A percentile compares a stretch with the other conserved stretches of the same genome.
Evolutionary conservation across 2,888 invertebrate species (phyloP).

Genomic region (Iselma pallidipennis): DNA sequence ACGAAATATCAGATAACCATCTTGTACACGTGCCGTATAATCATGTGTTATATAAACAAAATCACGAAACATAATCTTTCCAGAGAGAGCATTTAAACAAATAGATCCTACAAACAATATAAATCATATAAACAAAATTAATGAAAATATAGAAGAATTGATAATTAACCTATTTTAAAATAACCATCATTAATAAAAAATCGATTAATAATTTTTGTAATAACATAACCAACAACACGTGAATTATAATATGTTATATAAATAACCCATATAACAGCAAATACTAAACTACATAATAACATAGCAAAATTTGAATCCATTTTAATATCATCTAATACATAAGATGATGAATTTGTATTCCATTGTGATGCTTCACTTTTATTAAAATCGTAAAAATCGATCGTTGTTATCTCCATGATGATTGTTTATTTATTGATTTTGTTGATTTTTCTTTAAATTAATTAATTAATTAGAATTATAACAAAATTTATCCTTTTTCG

Average conservation of each 20-base stretch:
- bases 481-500: too few species aligned
- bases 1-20: slow-evolving; percentile 95
- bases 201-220: slow-evolving; percentile 86
- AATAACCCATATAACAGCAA: slow-evolving; percentile 88
- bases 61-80: slow-evolving; percentile 98
- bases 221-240: slow-evolving; percentile 84
- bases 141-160: slow-evolving; percentile 12
- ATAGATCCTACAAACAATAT: slow-evolving; percentile 76
- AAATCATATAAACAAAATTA: slow-evolving; percentile 8
- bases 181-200: slow-evolving; percentile 85
- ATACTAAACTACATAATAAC: slow-evolving; percentile 78
- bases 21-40: slow-evolving; percentile 89
- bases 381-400: slow-evolving; percentile 21
- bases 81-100: slow-evolving; percentile 92
- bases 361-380: slow-evolving; percentile 41
- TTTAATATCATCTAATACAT: slow-evolving; percentile 66
- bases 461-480: too few species aligned
- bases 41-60: slow-evolving; percentile 93
- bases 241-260: slow-evolving; percentile 96
- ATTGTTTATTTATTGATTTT: background rate
- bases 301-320: slow-evolving; percentile 79
- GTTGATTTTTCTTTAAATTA: background rate
- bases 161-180: slow-evolving; percentile 83
- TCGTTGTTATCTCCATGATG: slow-evolving; percentile 1
- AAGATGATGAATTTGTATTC: slow-evolving; percentile 38